Evolutionary conservation across 2,888 invertebrate species (phyloP).

Genomic region (Gisinianus flammeolus): DNA sequence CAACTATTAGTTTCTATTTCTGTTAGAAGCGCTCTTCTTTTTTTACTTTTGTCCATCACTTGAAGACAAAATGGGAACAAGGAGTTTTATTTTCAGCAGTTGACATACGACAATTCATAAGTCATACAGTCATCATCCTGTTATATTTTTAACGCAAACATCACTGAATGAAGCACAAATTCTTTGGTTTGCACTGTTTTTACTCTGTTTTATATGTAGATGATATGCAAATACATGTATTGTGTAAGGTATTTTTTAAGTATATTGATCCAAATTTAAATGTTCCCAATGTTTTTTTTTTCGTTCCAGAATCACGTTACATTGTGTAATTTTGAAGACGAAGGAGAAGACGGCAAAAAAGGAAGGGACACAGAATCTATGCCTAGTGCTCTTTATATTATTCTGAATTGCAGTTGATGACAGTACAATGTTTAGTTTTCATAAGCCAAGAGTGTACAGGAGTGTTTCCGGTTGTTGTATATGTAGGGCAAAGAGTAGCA

Average conservation of each 20-base stretch:
- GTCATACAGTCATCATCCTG: background rate
- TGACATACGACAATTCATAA: background rate
- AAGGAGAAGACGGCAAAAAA: background rate
- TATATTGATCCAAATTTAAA: too few species aligned
- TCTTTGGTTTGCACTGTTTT: background rate
- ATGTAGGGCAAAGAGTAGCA: conserved; percentile 84
- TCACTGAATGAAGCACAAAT: too few species aligned
- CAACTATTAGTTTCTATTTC: conserved; percentile 11
- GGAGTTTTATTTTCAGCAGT: background rate
- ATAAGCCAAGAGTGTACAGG: conserved; percentile 83
- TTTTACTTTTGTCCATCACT: conserved; percentile 1
- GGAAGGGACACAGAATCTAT: too few species aligned
- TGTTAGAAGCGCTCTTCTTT: background rate
- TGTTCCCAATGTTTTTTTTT: too few species aligned
- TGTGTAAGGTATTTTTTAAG: too few species aligned
- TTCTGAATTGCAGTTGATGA: too few species aligned
- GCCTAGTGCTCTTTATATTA: too few species aligned
- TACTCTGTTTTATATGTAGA: background rate
- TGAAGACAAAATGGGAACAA: background rate
- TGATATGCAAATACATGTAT: too few species aligned
- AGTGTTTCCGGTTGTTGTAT: conserved; percentile 84
- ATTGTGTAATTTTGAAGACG: background rate
- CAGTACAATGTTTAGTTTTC: conserved; percentile 80
- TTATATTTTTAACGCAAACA: too few species aligned
- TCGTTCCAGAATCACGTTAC: background rate